Evolutionary conservation across 1,140 invertebrate species (phyloP).

Genomic region (Sycobia sp.): DNA sequence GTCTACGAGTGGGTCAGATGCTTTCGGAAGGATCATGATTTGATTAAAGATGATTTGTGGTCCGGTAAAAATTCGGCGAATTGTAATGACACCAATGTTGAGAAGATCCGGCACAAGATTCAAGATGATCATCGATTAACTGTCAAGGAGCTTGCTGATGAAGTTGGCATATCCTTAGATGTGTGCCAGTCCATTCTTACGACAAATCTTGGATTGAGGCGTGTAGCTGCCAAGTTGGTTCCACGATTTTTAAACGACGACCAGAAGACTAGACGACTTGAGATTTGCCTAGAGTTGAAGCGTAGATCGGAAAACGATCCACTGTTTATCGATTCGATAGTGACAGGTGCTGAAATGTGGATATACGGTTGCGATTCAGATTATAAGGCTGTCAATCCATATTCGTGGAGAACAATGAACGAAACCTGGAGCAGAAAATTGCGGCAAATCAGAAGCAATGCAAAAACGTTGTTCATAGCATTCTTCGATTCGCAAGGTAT

Average conservation of each 20-base stretch:
- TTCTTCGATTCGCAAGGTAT: slow-evolving; percentile 43
- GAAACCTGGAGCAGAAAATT: slow-evolving; percentile 5
- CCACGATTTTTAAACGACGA: slow-evolving; percentile 27
- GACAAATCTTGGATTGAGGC: slow-evolving; percentile 19
- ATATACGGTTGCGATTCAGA: slow-evolving; percentile 35
- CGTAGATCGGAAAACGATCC: slow-evolving; percentile 9
- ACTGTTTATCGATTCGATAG: slow-evolving; percentile 32
- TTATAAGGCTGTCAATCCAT: slow-evolving; percentile 10
- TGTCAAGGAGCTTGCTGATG: slow-evolving; percentile 18
- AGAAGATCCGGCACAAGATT: slow-evolving; percentile 19
- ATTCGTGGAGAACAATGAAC: slow-evolving; percentile 14
- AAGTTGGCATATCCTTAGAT: slow-evolving; percentile 8
- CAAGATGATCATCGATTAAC: slow-evolving; percentile 11
- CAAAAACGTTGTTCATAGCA: slow-evolving; percentile 41
- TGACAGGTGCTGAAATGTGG: slow-evolving; percentile 36
- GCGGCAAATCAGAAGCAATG: neutral
- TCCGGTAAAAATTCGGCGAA: slow-evolving; percentile 9
- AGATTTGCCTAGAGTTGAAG: slow-evolving; percentile 23
- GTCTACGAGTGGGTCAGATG: slow-evolving; percentile 28
- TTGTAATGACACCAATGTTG: slow-evolving; percentile 7
- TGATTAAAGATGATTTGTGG: slow-evolving; percentile 13
- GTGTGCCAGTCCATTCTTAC: slow-evolving; percentile 17
- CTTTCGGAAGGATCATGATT: slow-evolving; percentile 19
- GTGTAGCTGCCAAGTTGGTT: slow-evolving; percentile 15
- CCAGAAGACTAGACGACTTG: slow-evolving; percentile 7